Conservation (phyloP, 2,888 invertebrate genomes). For the Tachina fera region DNA sequence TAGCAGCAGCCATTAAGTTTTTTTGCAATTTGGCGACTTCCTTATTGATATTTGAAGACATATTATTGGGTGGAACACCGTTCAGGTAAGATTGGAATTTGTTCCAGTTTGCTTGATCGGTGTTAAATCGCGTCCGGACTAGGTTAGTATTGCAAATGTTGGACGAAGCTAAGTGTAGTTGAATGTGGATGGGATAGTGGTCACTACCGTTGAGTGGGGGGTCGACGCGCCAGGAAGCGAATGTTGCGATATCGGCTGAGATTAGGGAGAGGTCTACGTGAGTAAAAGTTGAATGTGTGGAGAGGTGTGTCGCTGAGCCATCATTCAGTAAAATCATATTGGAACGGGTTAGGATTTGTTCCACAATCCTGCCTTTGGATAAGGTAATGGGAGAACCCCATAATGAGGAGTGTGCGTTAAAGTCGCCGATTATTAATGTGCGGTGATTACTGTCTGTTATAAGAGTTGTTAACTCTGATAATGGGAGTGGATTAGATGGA, state of each 20-base stretch:
- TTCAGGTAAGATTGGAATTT: background rate
- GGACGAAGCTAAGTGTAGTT: background rate
- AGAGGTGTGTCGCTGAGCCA: conserved; percentile 1
- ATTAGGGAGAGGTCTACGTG: conserved; percentile 39
- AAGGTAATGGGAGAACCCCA: background rate
- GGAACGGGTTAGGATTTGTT: background rate
- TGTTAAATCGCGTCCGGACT: background rate
- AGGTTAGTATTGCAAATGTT: background rate
- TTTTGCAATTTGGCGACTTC: conserved; percentile 36
- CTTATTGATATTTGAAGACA: conserved; percentile 36
- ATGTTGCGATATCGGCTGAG: conserved; percentile 4
- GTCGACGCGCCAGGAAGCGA: conserved; percentile 31
- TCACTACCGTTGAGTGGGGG: conserved; percentile 51
- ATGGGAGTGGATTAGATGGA: background rate
- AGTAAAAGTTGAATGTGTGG: conserved; percentile 40
- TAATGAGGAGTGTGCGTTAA: background rate
- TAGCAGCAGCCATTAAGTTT: conserved; percentile 5
- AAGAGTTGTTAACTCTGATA: background rate
- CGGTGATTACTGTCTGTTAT: background rate
- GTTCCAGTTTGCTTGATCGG: conserved; percentile 9
- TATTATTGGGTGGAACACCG: background rate
- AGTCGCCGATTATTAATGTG: background rate
- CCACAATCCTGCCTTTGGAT: background rate
- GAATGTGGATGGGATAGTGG: conserved; percentile 46
- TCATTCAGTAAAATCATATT: background rate